Conservation (phyloP, 2,888 invertebrate genomes). For the Philereme vetulata region DNA sequence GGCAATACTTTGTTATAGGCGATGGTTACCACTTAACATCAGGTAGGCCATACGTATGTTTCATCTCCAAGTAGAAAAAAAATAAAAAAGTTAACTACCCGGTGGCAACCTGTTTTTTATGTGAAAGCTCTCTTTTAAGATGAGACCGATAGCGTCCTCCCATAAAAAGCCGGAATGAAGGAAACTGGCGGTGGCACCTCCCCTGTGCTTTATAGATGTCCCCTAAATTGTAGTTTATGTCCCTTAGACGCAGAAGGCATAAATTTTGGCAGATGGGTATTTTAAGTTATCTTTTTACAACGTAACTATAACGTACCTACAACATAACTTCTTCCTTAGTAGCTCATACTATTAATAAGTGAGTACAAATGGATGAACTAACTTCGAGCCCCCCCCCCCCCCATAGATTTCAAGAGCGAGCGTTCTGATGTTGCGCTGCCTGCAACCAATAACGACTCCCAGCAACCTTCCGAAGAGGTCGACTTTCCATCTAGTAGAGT, state of each 20-base stretch:
- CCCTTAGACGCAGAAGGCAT: slow-evolving; percentile 37
- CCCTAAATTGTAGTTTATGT: slow-evolving; percentile 73
- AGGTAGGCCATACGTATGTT: no score
- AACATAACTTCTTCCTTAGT: neutral
- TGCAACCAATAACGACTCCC: no score
- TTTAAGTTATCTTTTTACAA: slow-evolving; percentile 27
- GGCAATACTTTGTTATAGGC: no score
- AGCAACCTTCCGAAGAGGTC: no score
- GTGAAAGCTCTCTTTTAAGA: slow-evolving; percentile 42
- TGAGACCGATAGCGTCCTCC: slow-evolving; percentile 75
- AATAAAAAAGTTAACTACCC: neutral
- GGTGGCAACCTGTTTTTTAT: neutral
- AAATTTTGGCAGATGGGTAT: slow-evolving; percentile 22
- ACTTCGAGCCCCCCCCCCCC: no score
- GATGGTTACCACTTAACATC: no score
- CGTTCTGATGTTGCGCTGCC: no score
- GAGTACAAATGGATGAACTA: no score
- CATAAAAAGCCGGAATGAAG: slow-evolving; percentile 78
- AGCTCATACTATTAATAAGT: no score
- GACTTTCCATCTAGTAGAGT: no score
- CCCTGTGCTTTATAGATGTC: slow-evolving; percentile 73
- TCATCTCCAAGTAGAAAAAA: no score
- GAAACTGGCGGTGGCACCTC: slow-evolving; percentile 69
- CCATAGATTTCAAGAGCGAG: no score
- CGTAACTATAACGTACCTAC: slow-evolving; percentile 6